Base-by-base conservation (phyloP, 1,140 invertebrate genomes). In the Phthorimaea operculella region DNA sequence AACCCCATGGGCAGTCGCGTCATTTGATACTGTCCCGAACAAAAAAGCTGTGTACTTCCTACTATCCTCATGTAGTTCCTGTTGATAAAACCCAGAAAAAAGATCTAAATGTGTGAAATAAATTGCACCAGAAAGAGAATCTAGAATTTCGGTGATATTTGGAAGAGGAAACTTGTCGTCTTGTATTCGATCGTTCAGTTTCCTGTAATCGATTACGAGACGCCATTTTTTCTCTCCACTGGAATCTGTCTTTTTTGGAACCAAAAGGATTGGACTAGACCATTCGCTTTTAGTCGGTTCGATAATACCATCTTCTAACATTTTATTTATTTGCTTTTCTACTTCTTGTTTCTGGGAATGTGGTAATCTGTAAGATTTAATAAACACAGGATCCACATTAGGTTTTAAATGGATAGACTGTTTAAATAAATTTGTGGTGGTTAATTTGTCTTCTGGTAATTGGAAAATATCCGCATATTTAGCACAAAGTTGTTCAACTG, bases 311-410 rank as follows among this genome's bases (percentile, higher is more conserved):
- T 65, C 36, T 4, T 52, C 10, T 8, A 65, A 21, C 57, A 65
- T 60, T 34, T 62, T 50, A 16, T 47, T 18, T 14, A 62, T 51
- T 51, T 65, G 63, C 45, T 28, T 53, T 14, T 55, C 21, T 18
- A 65, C 45, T 48, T 65, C 59, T 11, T 21, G 0, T 52, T 57
- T 72, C 34, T 62, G 60, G 44, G 60, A 44, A 2, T 63, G 36
- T 6, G 70, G 70, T 61, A 72, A 52, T 8, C 70, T 51, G 45
- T 73, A 75, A 3, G 61, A 63, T 60, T 73, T 72, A n/a, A 48
- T 51, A 59, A 62, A 72, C 36, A 68, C 58, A 16, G 70, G 64
- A 16, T 9, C n/a, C 33, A 33, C 42, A 21, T 70, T 54, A 12
- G 52, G 49, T 59, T 67, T 62, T 49, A 71, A 54, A 14, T 36